Conservation (phyloP, 2,797 vertebrate species). For the Sarcophilus harrisii region DNA sequence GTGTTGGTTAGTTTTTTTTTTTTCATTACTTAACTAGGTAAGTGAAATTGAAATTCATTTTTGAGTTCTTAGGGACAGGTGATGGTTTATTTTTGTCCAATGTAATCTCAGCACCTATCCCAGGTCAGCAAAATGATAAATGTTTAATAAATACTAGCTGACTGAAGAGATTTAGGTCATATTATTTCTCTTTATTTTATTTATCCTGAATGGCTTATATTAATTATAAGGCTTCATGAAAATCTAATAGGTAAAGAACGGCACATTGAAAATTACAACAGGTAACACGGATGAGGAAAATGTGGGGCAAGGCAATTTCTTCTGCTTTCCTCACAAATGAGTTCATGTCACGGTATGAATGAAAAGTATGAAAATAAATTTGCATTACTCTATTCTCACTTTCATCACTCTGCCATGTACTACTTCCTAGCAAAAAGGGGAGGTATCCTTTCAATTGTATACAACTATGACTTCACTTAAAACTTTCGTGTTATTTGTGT, state of each 20-base stretch:
- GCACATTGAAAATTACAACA: neutral
- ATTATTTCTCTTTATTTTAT: neutral
- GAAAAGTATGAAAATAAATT: conserved; percentile 39
- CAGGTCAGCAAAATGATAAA: neutral
- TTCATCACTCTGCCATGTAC: neutral
- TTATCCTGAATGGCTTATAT: neutral
- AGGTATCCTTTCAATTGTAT: conserved; percentile 14
- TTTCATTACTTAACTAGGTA: neutral
- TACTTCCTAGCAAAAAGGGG: neutral
- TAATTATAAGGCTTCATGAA: conserved; percentile 1
- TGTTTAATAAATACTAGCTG: neutral
- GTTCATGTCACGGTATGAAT: conserved; percentile 15
- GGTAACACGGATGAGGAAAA: neutral
- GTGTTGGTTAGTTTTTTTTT: neutral
- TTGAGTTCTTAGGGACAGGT: neutral
- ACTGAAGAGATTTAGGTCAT: neutral
- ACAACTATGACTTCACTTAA: conserved; percentile 17
- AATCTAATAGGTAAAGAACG: neutral
- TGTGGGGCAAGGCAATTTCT: conserved; percentile 5
- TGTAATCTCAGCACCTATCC: neutral
- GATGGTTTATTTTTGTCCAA: neutral
- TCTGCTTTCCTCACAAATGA: neutral
- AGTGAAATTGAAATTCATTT: neutral
- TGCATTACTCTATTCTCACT: conserved; percentile 50
- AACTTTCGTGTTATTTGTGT: conserved; percentile 43